Evolutionary conservation across 1,140 invertebrate genomes (phyloP), one percentile per base, ranked within the genome.

Genomic region (Lordiphosa stackelbergi): DNA sequence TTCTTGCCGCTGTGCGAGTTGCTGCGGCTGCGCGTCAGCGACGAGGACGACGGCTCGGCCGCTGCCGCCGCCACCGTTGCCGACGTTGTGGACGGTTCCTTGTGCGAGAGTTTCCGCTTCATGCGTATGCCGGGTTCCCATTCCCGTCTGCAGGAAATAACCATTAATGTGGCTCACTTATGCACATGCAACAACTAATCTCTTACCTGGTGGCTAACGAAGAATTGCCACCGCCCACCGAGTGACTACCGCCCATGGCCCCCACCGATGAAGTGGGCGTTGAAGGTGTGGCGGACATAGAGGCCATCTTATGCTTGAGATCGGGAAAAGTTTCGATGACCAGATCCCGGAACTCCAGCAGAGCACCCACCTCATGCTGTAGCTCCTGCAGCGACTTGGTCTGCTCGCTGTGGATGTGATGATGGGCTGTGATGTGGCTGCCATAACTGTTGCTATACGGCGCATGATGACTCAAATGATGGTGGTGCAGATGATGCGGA

Each of bases 271-370:
- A 74, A 13, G 68, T 74, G 43, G 84, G 65, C 7, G 85, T 78
- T 35, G 74, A 54, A 9, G 88, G 88, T 47, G 87, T 87, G 13
- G 62, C 71, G 11, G 88, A 85, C 58, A 88, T 89, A n/a, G 88
- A 88, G 34, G 90, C 90, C 92, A 95, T 92, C 90, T 95, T 95
- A 74, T 92, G 92, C 83, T 94, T 92, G 79, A 96, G 91, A 90
- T 95, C 95, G 66, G 95, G 95, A 90, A 96, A 95, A 63, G 94
- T 94, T 91, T 95, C 94, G 91, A 96, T 95, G 90, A 96, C 94
- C 90, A 95, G 91, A 89, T 95, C 94, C 89, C 95, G 93, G 88
- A 96, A 96, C 88, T 95, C 94, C 88, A 96, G 91, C 57, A 96
- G 88, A 60, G 94, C 94, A 43, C 94, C 94, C 88, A 96, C 95